Conservation (phyloP, 2,888 invertebrate genomes). For the Leptinotarsa peninsularis region DNA sequence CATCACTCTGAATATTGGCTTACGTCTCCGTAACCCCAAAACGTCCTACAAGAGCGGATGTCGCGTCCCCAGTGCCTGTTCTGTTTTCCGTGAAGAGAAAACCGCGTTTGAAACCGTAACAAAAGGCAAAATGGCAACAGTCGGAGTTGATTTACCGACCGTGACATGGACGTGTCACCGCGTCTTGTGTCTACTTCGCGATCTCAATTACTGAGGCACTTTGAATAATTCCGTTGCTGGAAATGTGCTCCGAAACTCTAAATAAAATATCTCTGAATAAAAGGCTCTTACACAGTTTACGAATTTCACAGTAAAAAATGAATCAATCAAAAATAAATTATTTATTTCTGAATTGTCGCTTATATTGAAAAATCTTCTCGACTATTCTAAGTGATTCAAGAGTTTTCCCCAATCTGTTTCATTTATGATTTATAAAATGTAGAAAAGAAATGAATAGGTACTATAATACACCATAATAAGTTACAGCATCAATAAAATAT, state of each 20-base stretch:
- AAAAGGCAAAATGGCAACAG: conserved; percentile 36
- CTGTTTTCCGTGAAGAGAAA: conserved; percentile 27
- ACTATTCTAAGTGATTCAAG: too few relatives aligned
- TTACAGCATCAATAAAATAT: too few relatives aligned
- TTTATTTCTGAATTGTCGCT: too few relatives aligned
- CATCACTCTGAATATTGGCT: not conserved
- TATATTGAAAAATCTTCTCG: too few relatives aligned
- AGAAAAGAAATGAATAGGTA: too few relatives aligned
- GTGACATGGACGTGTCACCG: conserved; percentile 50
- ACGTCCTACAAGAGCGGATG: conserved; percentile 8
- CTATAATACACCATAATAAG: too few relatives aligned
- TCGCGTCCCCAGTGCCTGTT: conserved; percentile 14
- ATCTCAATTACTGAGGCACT: conserved; percentile 45
- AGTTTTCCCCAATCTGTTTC: too few relatives aligned
- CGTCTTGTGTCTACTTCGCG: conserved; percentile 45
- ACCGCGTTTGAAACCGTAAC: conserved; percentile 22
- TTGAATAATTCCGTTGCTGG: conserved; percentile 38
- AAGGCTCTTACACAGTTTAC: too few relatives aligned
- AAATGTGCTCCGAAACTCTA: not conserved
- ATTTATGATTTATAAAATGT: too few relatives aligned
- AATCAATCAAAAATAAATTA: too few relatives aligned
- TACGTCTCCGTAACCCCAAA: not conserved
- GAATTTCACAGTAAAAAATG: too few relatives aligned
- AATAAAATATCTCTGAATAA: not conserved
- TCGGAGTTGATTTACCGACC: conserved; percentile 53